A percentile compares a stretch with the other conserved stretches of the same genome.
Evolutionary conservation across 1,140 invertebrate genomes (phyloP).

Genomic region (Pseudomyrmex pallidus): DNA sequence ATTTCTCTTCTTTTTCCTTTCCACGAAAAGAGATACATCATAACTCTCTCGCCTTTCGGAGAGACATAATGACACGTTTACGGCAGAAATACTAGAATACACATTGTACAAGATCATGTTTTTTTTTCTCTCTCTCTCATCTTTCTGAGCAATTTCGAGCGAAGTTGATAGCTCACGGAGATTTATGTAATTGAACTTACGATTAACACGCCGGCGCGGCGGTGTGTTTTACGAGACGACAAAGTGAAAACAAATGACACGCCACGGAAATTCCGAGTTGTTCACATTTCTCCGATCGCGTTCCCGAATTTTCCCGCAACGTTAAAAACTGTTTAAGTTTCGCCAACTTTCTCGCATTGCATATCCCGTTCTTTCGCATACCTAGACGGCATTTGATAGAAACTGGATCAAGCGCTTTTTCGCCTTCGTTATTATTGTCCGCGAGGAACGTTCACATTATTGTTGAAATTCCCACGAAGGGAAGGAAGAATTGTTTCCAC

Average conservation of each 20-base stretch:
- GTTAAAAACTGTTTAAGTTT: slow-evolving; percentile 17
- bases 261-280: background rate
- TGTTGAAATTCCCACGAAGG: slow-evolving; percentile 19
- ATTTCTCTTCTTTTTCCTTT: no score
- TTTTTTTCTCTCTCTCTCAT: no score
- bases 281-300: background rate
- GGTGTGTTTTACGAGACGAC: background rate
- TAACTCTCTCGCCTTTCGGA: no score
- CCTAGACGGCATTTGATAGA: slow-evolving; percentile 5
- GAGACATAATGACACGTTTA: no score
- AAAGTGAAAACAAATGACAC: background rate
- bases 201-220: background rate
- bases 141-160: no score
- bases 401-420: slow-evolving; percentile 39
- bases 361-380: slow-evolving; percentile 22
- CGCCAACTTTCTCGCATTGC: slow-evolving; percentile 42
- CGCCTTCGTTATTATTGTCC: slow-evolving; percentile 19
- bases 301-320: slow-evolving; percentile 23
- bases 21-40: no score
- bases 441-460: slow-evolving; percentile 32
- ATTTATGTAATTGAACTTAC: background rate
- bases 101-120: no score
- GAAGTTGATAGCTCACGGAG: no score
- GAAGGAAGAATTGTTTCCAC: background rate
- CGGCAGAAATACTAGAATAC: no score